Conservation (phyloP, 2,888 invertebrate genomes). For the Lasioglossum malachurum region DNA sequence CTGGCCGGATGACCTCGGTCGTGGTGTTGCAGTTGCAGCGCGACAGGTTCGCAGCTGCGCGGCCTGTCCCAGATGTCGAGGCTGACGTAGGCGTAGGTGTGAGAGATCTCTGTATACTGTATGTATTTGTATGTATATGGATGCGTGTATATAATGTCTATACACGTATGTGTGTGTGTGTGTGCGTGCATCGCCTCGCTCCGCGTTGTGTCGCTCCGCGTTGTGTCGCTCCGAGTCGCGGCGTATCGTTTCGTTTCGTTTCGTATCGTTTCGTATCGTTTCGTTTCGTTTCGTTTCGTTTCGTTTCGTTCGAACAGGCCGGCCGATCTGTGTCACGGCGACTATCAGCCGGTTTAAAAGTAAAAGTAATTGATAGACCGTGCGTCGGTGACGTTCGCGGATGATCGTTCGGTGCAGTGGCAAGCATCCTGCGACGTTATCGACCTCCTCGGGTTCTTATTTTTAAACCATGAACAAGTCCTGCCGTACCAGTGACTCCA, state of each 20-base stretch:
- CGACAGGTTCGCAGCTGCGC: conserved; percentile 65
- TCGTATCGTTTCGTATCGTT: conserved; percentile 47
- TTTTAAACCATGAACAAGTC: not conserved
- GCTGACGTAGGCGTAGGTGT: conserved; percentile 66
- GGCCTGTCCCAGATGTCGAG: conserved; percentile 65
- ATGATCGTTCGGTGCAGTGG: conserved; percentile 26
- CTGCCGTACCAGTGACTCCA: not conserved
- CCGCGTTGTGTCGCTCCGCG: not conserved
- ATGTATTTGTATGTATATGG: not conserved
- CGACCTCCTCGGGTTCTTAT: not conserved
- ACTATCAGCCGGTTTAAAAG: conserved; percentile 53
- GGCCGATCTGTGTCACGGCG: conserved; percentile 56
- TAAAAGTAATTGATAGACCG: conserved; percentile 56
- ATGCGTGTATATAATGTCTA: not conserved
- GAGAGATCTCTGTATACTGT: conserved; percentile 55
- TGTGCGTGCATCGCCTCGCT: not conserved
- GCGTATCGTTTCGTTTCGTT: not conserved
- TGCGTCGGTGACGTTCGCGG: conserved; percentile 13
- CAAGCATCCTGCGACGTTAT: not conserved
- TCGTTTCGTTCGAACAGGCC: conserved; percentile 46
- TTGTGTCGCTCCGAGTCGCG: conserved; percentile 2
- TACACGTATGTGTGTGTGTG: not conserved
- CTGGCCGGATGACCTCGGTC: conserved; percentile 70
- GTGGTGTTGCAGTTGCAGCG: conserved; percentile 60
- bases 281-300: conserved; percentile 24